Evolutionary conservation across 2,888 invertebrate species (phyloP).

Genomic region (Sinopyrophorus schimmeli): DNA sequence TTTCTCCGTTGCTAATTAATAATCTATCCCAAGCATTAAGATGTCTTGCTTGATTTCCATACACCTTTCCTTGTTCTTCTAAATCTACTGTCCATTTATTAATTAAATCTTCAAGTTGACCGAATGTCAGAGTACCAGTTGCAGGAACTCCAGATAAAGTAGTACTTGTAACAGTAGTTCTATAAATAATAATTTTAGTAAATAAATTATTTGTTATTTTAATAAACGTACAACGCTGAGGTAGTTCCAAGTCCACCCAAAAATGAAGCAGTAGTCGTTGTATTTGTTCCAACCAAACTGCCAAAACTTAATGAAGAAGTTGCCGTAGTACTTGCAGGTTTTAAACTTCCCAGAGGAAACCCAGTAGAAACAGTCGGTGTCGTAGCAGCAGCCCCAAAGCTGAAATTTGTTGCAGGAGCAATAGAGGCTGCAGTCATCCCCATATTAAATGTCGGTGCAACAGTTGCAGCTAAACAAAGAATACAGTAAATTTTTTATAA

Average conservation of each 20-base stretch:
- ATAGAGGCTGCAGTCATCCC: background rate
- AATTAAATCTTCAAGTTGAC: constrained; percentile 86
- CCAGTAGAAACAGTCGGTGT: constrained; percentile 1
- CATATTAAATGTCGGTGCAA: constrained; percentile 22
- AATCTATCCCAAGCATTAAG: constrained; percentile 95
- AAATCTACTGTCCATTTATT: constrained; percentile 94
- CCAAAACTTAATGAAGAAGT: constrained; percentile 15
- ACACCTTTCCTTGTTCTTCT: constrained; percentile 90
- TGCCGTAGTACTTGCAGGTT: constrained; percentile 22
- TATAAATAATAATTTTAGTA: constrained; percentile 4
- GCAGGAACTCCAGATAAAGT: constrained; percentile 54
- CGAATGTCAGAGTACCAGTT: constrained; percentile 69
- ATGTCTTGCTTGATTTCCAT: constrained; percentile 92
- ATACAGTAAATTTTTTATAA: no score
- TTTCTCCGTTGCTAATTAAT: constrained; percentile 88
- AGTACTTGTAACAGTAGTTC: constrained; percentile 43
- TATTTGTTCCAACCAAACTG: constrained; percentile 31
- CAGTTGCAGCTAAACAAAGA: constrained; percentile 19
- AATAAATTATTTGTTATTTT: background rate
- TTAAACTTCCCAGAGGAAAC: constrained; percentile 2
- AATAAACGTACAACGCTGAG: constrained; percentile 4
- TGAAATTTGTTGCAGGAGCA: constrained; percentile 6
- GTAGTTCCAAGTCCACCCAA: constrained; percentile 8
- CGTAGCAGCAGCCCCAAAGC: background rate
- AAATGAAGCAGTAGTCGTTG: constrained; percentile 12